These are phyloP conservation scores for Sycophila texana DNA, from an alignment of 2,888 invertebrate genomes.

Conservation along the genomic window DNA sequence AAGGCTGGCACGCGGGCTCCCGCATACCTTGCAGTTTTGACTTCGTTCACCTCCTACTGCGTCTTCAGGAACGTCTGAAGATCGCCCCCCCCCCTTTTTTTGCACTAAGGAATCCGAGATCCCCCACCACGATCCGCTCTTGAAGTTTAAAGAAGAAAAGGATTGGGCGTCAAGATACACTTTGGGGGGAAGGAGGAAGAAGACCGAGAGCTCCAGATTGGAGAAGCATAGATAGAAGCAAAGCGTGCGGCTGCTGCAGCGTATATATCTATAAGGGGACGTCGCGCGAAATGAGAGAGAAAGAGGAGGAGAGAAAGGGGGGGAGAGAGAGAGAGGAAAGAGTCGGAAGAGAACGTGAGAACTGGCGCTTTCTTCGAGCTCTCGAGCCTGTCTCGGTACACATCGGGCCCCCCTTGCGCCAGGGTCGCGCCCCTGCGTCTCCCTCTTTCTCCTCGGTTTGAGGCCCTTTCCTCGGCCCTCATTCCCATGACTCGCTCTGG, in stretches of 20 bases:
- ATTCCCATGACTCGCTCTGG: slow-evolving; percentile 27
- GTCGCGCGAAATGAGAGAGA: neutral
- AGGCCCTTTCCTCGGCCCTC: neutral
- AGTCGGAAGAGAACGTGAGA: slow-evolving; percentile 43
- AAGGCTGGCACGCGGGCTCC: neutral
- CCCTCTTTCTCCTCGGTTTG: neutral
- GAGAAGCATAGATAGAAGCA: neutral
- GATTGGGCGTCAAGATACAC: neutral
- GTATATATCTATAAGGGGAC: no score
- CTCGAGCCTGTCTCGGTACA: neutral
- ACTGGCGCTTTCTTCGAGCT: slow-evolving; percentile 33
- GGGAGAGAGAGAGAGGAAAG: slow-evolving; percentile 13
- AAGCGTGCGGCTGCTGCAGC: neutral
- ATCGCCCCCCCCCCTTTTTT: neutral
- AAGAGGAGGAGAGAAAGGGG: neutral
- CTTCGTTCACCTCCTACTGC: neutral
- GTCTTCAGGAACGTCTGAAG: neutral
- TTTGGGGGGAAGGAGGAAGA: neutral
- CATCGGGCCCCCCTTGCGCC: neutral
- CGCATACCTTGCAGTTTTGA: neutral
- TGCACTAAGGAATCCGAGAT: slow-evolving; percentile 22
- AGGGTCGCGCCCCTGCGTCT: slow-evolving; percentile 6
- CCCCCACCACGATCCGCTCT: slow-evolving; percentile 16
- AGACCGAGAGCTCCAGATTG: neutral
- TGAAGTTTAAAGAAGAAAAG: slow-evolving; percentile 31